Conservation (phyloP, 2,113 vertebrate genomes). For the Podiceps cristatus region DNA sequence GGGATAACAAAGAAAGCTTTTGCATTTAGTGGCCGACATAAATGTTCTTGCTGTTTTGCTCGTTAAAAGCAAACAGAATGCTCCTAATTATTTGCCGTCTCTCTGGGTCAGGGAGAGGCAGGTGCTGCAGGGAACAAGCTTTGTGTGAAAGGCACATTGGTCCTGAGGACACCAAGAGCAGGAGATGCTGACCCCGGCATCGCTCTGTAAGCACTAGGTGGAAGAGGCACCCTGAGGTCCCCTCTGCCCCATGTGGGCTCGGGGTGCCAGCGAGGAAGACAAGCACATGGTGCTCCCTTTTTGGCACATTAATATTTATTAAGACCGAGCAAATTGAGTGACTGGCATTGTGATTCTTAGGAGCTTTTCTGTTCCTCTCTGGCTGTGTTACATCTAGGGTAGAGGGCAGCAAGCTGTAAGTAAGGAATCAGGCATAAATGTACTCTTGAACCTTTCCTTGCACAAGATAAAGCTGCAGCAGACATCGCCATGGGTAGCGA, state of each 20-base stretch:
- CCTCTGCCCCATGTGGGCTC: fast-evolving
- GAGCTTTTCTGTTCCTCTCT: background rate
- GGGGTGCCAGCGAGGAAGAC: background rate
- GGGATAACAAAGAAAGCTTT: background rate
- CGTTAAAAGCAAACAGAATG: fast-evolving
- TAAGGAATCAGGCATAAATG: background rate
- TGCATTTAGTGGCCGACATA: background rate
- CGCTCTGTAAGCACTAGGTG: fast-evolving
- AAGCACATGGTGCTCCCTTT: fast-evolving
- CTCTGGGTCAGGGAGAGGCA: background rate
- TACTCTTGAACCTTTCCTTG: background rate
- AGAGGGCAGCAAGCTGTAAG: background rate
- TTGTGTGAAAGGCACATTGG: background rate
- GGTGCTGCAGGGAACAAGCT: background rate
- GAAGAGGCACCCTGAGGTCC: background rate
- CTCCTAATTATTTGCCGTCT: background rate
- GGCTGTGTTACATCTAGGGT: background rate
- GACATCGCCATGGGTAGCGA: fast-evolving
- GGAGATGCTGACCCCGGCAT: background rate
- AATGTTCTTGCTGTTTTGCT: background rate
- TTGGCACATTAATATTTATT: background rate
- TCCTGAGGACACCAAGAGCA: background rate
- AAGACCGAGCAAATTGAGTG: background rate
- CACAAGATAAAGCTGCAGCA: background rate
- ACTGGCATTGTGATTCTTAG: background rate